Evolutionary conservation across 2,888 invertebrate species (phyloP), one percentile per base, ranked within the genome.

Genomic region (Platerodrilus igneus): DNA sequence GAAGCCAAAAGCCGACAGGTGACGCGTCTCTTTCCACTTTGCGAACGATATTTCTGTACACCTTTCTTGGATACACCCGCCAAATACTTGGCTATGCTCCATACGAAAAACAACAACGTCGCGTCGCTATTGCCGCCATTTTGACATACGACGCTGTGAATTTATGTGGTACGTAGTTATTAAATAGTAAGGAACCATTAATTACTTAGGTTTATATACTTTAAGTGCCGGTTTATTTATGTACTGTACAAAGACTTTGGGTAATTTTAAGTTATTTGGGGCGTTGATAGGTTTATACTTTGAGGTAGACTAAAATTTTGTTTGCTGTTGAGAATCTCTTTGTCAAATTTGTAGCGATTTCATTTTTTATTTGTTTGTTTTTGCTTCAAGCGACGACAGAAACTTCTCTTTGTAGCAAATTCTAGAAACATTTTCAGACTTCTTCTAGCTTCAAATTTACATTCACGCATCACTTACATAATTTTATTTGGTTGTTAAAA

Each of bases 121-220:
- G 33, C 37, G 37, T 33, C 30, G 34, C 29, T 30, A 26, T 35
- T 44, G 58, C 60, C 48, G 60, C 61, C 63, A 61, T 63, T 59
- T 63, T 63, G 60, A 63, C 59, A 53, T 56, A 55, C 53, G 57
- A 51, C 52, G 49, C 49, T 41, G 45, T 19, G 47, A 54, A 61
- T 62, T 63, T 57, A 59, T 57, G 55, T 48, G 45, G 56, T 57
- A 56, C 58, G 56, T 58, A 55, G 57, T 62, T 62, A 63, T 62
- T 62, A 62, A 61, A 60, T 58, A 56, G 58, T 57, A 56, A 56
- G 50, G 44, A 55, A 48, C 51, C 59, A 59, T 62, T 61, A 58
- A 60, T 63, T 60, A 61, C 49, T 41, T 48, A 49, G 49, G 50
- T 58, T 57, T 58, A 56, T n/a, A n/a, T 58, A 58, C 54, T 57